Base-by-base conservation (phyloP, 2,797 vertebrate species). In the Notoglanidium macrostoma region DNA sequence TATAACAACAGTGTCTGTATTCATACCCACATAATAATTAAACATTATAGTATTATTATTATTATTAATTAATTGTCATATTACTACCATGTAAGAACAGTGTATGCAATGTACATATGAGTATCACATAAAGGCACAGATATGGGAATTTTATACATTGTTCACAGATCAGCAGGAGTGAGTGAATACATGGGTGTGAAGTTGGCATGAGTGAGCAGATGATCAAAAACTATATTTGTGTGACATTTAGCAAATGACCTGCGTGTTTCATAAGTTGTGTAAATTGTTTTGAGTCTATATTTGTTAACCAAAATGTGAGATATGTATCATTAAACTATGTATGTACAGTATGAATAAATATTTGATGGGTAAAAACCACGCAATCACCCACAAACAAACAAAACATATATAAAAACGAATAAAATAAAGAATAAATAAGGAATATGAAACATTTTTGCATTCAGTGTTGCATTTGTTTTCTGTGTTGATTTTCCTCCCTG, bases 401-500 rank as follows among this genome's bases (percentile, higher is more conserved):
- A 21, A 61, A 44, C 11, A 26, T 46, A 46, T 46, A 68, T 15
- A 35, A 11, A 40, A 14, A 49, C n/a, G 23, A n/a, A 51, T n/a
- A n/a, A 14, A 74, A 44, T 44, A 6, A n/a, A 44, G 46, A 12
- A 74, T n/a, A 76, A 55, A 21, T 32, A 57, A 10, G 15, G 51
- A 54, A 76, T 51, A 76, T 26, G 23, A 44, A 51, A n/a, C 23
- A 46, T 10, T 78, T n/a, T 35, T 35, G 46, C 14, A n/a, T 78
- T 77, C 15, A 17, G 5, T 19, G n/a, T 78, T 57, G 17, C 29
- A 19, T 93, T 95, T 92, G 93, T 92, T 92, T 88, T 5, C 57
- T 32, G 21, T 54, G 15, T 54, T 65, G 46, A 55, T 35, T 68
- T 84, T 87, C 86, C 32, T 84, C 17, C 72, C 93, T 92, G 92